These are phyloP conservation scores for Xylota segnis DNA, from an alignment of 2,888 invertebrate species.

Conservation along the genomic window DNA sequence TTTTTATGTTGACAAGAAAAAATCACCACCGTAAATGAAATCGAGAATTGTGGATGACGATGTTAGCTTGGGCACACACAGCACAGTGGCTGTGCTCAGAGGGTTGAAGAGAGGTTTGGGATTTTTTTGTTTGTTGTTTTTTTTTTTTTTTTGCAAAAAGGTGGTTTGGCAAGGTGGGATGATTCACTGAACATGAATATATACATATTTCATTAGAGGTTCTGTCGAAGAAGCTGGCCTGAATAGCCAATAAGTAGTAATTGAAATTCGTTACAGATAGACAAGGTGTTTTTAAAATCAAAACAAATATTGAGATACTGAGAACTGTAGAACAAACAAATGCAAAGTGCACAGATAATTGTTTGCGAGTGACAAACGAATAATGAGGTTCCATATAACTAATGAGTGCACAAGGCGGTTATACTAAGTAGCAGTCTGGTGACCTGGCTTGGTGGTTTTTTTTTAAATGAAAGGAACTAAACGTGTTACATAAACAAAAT, in stretches of 20 bases:
- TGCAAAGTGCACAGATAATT: too few species aligned
- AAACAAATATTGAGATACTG: neutral
- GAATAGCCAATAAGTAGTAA: too few species aligned
- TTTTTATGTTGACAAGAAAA: slow-evolving; percentile 31
- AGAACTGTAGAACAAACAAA: too few species aligned
- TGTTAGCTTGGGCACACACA: neutral
- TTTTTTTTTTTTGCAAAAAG: neutral
- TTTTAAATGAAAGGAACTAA: too few species aligned
- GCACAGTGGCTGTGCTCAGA: slow-evolving; percentile 16
- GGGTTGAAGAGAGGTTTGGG: neutral
- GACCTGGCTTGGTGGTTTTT: too few species aligned
- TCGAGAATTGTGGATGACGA: slow-evolving; percentile 8
- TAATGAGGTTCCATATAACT: neutral
- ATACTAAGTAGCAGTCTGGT: too few species aligned
- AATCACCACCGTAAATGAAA: slow-evolving; percentile 22
- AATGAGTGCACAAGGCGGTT: neutral
- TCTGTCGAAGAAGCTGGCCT: neutral
- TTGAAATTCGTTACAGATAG: too few species aligned
- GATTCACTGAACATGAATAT: neutral
- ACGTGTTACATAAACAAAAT: too few species aligned
- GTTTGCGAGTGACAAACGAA: neutral
- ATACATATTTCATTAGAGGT: neutral
- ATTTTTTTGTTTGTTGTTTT: too few species aligned
- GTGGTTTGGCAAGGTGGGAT: neutral
- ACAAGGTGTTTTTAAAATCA: too few species aligned